Conservation (phyloP, 2,888 invertebrate species). For the Tenthredo notha region DNA sequence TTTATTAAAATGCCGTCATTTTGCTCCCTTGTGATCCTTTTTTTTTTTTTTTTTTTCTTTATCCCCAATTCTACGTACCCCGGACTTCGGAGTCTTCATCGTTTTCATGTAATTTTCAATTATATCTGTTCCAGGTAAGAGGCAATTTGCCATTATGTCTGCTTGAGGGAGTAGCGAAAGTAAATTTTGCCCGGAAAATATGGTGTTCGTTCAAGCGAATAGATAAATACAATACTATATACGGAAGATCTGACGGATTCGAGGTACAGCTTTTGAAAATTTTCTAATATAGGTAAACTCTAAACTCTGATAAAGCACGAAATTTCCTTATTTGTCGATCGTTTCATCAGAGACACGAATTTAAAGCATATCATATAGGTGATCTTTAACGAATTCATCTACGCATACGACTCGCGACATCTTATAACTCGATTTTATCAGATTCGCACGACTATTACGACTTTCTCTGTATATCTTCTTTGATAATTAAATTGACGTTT, state of each 20-base stretch:
- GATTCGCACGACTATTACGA: neutral
- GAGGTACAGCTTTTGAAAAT: neutral
- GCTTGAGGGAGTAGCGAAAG: neutral
- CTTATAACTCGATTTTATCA: neutral
- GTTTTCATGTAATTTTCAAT: conserved; percentile 13
- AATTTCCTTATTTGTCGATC: conserved; percentile 6
- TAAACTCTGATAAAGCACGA: conserved; percentile 38
- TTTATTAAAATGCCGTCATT: neutral
- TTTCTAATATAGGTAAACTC: neutral
- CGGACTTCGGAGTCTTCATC: neutral
- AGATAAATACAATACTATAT: neutral
- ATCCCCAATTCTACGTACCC: neutral
- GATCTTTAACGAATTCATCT: neutral
- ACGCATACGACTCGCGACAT: neutral
- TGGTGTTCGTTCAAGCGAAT: neutral
- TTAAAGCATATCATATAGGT: neutral
- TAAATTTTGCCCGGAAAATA: neutral
- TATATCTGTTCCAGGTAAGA: conserved; percentile 48
- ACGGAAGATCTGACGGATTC: neutral
- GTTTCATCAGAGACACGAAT: conserved; percentile 18
- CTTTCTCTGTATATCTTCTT: neutral
- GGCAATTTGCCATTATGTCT: neutral
- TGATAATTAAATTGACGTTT: neutral
- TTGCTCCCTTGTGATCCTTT: neutral
- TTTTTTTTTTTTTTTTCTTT: neutral